Percentiles rank a stretch among this genome's conserved stretches.
Conservation (phyloP, 2,888 invertebrate genomes). For the Euphydryas editha region DNA sequence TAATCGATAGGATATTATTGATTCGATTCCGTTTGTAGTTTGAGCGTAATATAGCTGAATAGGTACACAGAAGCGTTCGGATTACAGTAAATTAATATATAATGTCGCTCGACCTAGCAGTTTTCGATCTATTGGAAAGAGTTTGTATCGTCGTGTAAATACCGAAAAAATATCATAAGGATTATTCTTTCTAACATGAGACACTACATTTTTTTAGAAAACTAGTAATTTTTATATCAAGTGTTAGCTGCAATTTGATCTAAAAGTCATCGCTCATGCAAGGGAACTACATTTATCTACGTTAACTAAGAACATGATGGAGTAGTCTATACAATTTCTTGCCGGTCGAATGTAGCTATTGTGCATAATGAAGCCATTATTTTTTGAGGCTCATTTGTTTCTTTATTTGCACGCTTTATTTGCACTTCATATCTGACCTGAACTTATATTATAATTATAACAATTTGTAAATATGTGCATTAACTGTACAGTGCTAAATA, state of each 20-base stretch:
- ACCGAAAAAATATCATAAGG: conserved; percentile 51
- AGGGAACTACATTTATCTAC: conserved; percentile 55
- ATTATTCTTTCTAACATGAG: conserved; percentile 61
- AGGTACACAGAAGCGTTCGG: conserved; percentile 83
- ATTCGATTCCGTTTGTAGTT: conserved; percentile 81
- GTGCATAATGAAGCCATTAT: conserved; percentile 7
- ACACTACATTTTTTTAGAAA: conserved; percentile 63
- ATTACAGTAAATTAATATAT: conserved; percentile 73
- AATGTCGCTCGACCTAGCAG: conserved; percentile 74
- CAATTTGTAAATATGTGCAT: conserved; percentile 57
- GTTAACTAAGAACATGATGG: conserved; percentile 29
- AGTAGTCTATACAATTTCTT: conserved; percentile 18
- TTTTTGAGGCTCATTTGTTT: neutral
- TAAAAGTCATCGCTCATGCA: conserved; percentile 78
- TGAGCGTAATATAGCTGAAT: conserved; percentile 83
- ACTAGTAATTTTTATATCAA: conserved; percentile 62
- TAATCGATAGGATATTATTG: conserved; percentile 76
- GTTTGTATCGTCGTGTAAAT: conserved; percentile 62
- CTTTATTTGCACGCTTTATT: conserved; percentile 5
- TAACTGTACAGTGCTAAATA: conserved; percentile 75
- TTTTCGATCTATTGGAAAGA: conserved; percentile 72
- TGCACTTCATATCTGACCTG: neutral
- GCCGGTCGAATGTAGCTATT: neutral
- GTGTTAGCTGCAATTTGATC: conserved; percentile 82
- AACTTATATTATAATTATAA: conserved; percentile 30